phyloP scores from a whole-genome alignment of 2,797 vertebrate genomes.

The Chromobotia macracanthus region DNA sequence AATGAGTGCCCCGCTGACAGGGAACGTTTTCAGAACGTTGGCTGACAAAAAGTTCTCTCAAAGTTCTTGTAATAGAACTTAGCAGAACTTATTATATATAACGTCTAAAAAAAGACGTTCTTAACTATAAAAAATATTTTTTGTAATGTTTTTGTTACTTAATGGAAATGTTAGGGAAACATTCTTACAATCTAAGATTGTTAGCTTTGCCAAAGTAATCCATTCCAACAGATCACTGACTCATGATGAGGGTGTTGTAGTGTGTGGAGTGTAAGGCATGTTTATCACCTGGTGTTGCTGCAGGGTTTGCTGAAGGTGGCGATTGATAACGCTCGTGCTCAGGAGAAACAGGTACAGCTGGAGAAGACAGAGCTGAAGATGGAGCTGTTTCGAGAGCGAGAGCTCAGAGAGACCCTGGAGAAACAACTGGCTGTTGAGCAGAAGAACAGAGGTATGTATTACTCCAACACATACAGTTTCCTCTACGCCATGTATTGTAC shows the following conservation, averaged over 20 bases:
- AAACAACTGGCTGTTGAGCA: conserved; percentile 98
- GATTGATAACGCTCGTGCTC: conserved; percentile 97
- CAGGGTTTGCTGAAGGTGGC: conserved; percentile 98
- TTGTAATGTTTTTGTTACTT: too few relatives aligned
- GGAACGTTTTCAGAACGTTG: neutral
- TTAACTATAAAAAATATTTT: too few relatives aligned
- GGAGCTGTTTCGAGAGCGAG: conserved; percentile 98
- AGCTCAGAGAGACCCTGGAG: conserved; percentile 97
- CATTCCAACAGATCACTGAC: conserved; percentile 5
- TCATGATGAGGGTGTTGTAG: neutral
- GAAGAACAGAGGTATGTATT: conserved; percentile 94
- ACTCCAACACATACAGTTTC: neutral
- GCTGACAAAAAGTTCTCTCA: too few relatives aligned
- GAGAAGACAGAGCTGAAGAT: conserved; percentile 99
- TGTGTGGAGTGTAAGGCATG: conserved; percentile 17
- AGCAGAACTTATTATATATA: too few relatives aligned
- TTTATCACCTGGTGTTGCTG: conserved; percentile 46
- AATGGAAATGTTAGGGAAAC: too few relatives aligned
- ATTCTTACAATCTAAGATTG: too few relatives aligned
- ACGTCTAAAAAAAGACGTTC: too few relatives aligned
- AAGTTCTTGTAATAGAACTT: too few relatives aligned
- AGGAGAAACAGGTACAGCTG: conserved; percentile 99
- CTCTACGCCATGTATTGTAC: neutral
- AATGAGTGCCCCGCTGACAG: too few relatives aligned
- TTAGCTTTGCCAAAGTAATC: neutral